A percentile compares a stretch with the other conserved stretches of the same genome.
Evolutionary conservation across 64 coral and sea anemone species (phyloP).

Genomic region (Platygyra sinensis): DNA sequence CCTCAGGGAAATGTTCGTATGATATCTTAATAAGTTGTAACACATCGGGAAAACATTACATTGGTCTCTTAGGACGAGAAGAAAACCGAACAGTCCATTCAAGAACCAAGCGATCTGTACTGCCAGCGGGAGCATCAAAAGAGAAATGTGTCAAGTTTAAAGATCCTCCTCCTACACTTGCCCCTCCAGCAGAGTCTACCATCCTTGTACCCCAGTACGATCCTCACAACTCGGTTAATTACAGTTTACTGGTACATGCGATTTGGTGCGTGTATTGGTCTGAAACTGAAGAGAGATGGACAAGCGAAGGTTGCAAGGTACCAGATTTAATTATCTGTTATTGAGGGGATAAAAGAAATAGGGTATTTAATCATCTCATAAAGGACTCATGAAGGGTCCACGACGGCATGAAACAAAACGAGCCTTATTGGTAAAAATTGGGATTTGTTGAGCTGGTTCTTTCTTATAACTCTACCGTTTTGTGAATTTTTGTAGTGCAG

Average conservation of each 20-base stretch:
- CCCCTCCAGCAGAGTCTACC: neutral
- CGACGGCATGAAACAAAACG: too few relatives aligned
- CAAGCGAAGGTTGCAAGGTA: slow-evolving; percentile 73
- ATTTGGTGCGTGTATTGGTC: slow-evolving; percentile 62
- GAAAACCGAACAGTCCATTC: neutral
- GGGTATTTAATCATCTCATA: neutral
- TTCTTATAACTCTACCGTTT: too few relatives aligned
- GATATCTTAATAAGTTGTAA: neutral
- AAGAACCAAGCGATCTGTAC: neutral
- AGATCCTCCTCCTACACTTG: slow-evolving; percentile 56
- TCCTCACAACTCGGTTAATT: slow-evolving; percentile 33
- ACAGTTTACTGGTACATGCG: slow-evolving; percentile 28
- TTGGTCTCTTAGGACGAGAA: neutral
- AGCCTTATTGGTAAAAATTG: too few relatives aligned
- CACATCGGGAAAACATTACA: neutral
- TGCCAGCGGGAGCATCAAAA: neutral
- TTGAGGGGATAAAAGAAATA: neutral
- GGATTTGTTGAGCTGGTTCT: too few relatives aligned
- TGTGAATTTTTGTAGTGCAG: too few relatives aligned
- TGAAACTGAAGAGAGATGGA: slow-evolving; percentile 45
- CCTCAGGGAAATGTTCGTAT: neutral
- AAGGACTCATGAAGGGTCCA: too few relatives aligned
- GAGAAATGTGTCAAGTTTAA: slow-evolving; percentile 69
- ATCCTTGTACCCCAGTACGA: slow-evolving; percentile 49
- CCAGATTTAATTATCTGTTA: neutral